A percentile compares a stretch with the other conserved stretches of the same genome.
Conservation (phyloP, 2,888 invertebrate genomes). For the Cataglyphis rosenhaueri region DNA sequence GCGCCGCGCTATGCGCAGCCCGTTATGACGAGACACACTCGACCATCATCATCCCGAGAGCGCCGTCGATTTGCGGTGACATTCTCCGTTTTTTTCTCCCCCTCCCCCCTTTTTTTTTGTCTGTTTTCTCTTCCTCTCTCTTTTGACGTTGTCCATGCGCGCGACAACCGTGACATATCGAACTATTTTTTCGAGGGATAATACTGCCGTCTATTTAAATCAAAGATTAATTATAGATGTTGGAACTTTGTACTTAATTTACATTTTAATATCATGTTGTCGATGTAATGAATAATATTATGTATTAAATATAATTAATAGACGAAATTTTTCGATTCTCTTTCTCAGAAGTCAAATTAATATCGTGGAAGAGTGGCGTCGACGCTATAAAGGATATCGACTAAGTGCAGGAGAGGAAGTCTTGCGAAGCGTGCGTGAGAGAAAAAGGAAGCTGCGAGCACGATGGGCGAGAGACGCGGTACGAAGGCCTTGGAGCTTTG, state of each 20-base stretch:
- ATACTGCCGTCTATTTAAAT: constrained; percentile 1
- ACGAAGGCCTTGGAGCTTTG: constrained; percentile 96
- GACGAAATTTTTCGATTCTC: background rate
- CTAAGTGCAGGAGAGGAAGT: constrained; percentile 8
- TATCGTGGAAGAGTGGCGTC: background rate
- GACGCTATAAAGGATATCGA: background rate
- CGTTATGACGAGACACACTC: constrained; percentile 41
- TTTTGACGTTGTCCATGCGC: background rate
- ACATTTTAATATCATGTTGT: background rate
- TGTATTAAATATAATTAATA: background rate
- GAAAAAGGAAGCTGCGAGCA: constrained; percentile 54
- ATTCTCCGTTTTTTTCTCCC: background rate
- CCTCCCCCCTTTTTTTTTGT: background rate
- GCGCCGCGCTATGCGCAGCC: background rate
- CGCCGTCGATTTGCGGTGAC: constrained; percentile 39
- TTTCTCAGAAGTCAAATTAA: constrained; percentile 27
- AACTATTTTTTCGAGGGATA: background rate
- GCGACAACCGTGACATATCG: constrained; percentile 10
- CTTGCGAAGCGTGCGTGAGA: constrained; percentile 2
- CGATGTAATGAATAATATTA: background rate
- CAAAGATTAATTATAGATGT: background rate
- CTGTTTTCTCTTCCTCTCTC: background rate
- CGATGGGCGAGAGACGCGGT: constrained; percentile 93
- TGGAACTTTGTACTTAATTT: background rate
- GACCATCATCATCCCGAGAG: constrained; percentile 7